A percentile compares a stretch with the other conserved stretches of the same genome.
Evolutionary conservation across 2,797 vertebrate genomes (phyloP).

Genomic region (Danio jaintianensis): DNA sequence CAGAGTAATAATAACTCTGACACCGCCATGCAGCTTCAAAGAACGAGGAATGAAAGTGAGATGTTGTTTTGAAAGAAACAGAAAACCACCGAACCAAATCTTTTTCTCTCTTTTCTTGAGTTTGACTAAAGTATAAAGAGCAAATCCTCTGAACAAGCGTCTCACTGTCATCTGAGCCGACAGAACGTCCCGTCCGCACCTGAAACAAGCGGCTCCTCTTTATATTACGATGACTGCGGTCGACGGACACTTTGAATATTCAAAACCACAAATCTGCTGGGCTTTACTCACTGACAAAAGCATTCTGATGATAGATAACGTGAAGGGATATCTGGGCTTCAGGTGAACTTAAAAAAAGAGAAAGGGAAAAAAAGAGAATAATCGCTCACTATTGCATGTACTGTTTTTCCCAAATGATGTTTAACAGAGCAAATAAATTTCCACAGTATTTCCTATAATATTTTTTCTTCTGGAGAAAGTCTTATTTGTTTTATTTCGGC

Average conservation of each 20-base stretch:
- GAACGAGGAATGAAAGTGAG: not conserved
- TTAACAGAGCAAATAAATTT: too few relatives aligned
- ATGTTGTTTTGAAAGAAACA: slow-evolving; percentile 5
- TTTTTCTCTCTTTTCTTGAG: not conserved
- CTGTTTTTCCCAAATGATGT: too few relatives aligned
- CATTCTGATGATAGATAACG: slow-evolving; percentile 13
- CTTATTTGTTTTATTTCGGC: too few relatives aligned
- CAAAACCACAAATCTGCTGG: not conserved
- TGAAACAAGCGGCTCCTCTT: not conserved
- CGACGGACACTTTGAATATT: slow-evolving; percentile 2
- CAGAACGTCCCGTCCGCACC: not conserved
- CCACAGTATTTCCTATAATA: too few relatives aligned
- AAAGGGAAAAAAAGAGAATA: not conserved
- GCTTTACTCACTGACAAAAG: slow-evolving; percentile 1
- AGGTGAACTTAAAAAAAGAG: not conserved
- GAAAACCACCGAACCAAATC: not conserved
- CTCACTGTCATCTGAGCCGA: not conserved
- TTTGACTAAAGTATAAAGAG: not conserved
- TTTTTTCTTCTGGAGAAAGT: too few relatives aligned
- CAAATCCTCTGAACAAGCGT: not conserved
- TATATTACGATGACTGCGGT: not conserved
- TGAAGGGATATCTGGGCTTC: not conserved
- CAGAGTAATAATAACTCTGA: too few relatives aligned
- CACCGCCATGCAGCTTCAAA: not conserved
- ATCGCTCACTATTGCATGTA: not conserved